These are phyloP conservation scores for Athalia cordata DNA, from an alignment of 2,888 invertebrate species.

Conservation along the genomic window DNA sequence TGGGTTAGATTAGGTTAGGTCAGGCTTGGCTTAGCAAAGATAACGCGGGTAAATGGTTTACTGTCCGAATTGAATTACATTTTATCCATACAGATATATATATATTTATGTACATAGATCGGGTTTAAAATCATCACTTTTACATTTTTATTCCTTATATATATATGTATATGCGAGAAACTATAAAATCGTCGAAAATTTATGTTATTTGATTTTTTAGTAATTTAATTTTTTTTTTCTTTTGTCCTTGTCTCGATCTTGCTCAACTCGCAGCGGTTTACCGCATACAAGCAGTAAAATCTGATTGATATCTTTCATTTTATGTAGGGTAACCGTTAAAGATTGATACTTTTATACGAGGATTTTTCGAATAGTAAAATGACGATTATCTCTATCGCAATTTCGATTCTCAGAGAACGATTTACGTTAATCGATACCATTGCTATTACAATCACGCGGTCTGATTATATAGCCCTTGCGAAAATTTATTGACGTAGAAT, in stretches of 20 bases:
- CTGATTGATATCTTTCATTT: too few relatives aligned
- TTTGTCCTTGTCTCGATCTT: background rate
- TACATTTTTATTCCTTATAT: background rate
- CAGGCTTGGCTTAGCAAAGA: slow-evolving; percentile 41
- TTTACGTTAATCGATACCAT: too few relatives aligned
- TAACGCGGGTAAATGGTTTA: slow-evolving; percentile 41
- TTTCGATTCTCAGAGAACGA: too few relatives aligned
- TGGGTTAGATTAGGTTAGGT: slow-evolving; percentile 37
- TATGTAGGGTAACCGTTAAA: too few relatives aligned
- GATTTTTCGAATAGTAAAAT: too few relatives aligned
- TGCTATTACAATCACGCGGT: too few relatives aligned
- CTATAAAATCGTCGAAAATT: background rate
- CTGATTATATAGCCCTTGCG: too few relatives aligned
- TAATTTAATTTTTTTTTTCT: background rate
- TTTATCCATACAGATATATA: background rate
- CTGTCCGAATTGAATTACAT: slow-evolving; percentile 41
- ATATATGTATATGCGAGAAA: background rate
- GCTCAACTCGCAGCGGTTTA: too few relatives aligned
- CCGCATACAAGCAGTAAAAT: too few relatives aligned
- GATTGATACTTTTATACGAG: too few relatives aligned
- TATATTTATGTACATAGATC: background rate
- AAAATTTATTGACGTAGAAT: slow-evolving; percentile 30
- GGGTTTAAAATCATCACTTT: slow-evolving; percentile 18
- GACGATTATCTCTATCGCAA: too few relatives aligned
- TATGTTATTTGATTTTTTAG: background rate